Evolutionary conservation across 2,888 invertebrate genomes (phyloP), one percentile per base, ranked within the genome.

Genomic region (Macrosiphum euphorbiae): DNA sequence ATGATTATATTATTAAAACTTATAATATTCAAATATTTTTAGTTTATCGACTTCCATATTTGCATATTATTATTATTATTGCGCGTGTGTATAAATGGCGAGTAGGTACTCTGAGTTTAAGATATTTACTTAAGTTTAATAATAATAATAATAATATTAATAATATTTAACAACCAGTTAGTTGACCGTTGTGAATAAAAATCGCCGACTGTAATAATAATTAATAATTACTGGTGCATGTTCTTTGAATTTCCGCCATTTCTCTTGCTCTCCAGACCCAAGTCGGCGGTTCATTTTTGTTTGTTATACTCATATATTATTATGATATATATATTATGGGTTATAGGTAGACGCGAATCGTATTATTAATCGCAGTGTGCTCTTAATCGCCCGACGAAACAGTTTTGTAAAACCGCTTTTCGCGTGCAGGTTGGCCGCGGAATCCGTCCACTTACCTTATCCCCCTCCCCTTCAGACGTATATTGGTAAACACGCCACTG

Each of bases 401-500:
- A 3, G 78, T 78, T 78, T 35, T 78, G 78, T 78, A 78, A 78
- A 78, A 78, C 35, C 20, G 78, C 78, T 78, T 61, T n/a, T 35
- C 35, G 78, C 8, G 1, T 78, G 35, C 78, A 35, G 78, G 78
- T 78, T 35, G 78, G 35, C 35, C 8, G 78, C 78, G 78, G 78
- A 78, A 78, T 67, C 35, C 78, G 78, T 78, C 35, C 35, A 78
- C 35, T 78, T 78, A 78, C 35, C 20, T 78, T 35, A 78, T 20
- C 16, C n/a, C 16, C 67, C 7, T 3, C 78, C 78, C 78, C 20
- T 78, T 78, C 35, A 78, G 35, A 8, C 8, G 35, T 20, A 20
- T 78, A 78, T 78, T 78, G 78, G 35, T 78, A 44, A 87, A 67
- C 92, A 67, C 61, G 86, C 87, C 26, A 87, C 41, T 67, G 13